These are phyloP conservation scores for Delichon dasypus DNA, from an alignment of 2,797 vertebrate genomes.

Conservation along the genomic window DNA sequence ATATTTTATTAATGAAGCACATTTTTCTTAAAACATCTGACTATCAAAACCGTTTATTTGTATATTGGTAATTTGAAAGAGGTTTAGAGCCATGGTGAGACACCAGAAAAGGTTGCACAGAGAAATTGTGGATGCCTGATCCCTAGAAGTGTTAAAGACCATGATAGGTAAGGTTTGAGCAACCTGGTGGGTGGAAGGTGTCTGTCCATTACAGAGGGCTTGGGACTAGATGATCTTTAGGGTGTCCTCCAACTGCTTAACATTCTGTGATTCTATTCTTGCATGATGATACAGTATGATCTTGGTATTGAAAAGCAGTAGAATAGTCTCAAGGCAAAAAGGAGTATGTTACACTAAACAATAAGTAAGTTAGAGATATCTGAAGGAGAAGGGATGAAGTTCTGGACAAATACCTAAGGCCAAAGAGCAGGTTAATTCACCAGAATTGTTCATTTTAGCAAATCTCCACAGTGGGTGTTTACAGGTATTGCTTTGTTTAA, in stretches of 20 bases:
- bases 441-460: background rate
- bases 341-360: background rate
- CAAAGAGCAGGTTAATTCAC: background rate
- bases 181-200: background rate
- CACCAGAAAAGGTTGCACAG: background rate
- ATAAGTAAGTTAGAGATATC: background rate
- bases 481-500: background rate
- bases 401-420: background rate
- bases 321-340: background rate
- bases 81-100: background rate
- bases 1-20: background rate
- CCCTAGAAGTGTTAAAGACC: background rate
- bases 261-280: background rate
- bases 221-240: background rate
- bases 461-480: background rate
- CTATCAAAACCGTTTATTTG: background rate
- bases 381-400: background rate
- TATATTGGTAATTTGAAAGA: background rate
- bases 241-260: background rate
- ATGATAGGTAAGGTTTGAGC: background rate
- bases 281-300: background rate
- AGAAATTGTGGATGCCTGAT: background rate
- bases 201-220: fast-evolving
- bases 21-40: background rate
- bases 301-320: background rate